Conservation (phyloP, 23 tunicate species). For the Trididemnum nubilum region DNA sequence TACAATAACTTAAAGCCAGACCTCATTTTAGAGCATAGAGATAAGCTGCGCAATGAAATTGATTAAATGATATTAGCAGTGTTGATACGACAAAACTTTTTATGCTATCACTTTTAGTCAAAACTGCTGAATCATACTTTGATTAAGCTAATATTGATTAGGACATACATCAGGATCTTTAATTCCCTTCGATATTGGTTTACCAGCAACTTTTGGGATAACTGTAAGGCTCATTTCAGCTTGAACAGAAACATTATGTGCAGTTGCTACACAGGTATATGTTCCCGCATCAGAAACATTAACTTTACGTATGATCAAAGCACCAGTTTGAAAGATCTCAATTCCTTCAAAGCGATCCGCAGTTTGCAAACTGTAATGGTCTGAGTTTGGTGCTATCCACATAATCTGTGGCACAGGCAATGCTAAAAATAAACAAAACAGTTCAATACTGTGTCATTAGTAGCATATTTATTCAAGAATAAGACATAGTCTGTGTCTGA, state of each 20-base stretch:
- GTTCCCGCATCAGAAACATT: conserved; percentile 46
- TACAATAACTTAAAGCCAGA: too few relatives aligned
- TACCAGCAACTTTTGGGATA: too few relatives aligned
- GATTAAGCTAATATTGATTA: too few relatives aligned
- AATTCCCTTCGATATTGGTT: too few relatives aligned
- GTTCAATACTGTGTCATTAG: too few relatives aligned
- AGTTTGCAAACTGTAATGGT: conserved; percentile 76
- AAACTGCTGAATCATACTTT: too few relatives aligned
- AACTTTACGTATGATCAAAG: conserved; percentile 61
- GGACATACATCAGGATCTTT: too few relatives aligned
- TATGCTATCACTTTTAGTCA: too few relatives aligned
- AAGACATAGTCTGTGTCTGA: not conserved
- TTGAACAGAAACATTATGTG: conserved; percentile 32
- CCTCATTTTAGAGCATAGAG: too few relatives aligned
- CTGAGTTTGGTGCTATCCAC: conserved; percentile 95
- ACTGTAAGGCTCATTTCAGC: conserved; percentile 15
- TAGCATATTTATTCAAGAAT: not conserved
- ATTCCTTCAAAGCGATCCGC: conserved; percentile 93
- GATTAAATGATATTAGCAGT: too few relatives aligned
- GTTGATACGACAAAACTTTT: too few relatives aligned
- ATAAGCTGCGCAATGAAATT: too few relatives aligned
- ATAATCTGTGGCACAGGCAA: conserved; percentile 59
- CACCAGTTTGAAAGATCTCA: conserved; percentile 69
- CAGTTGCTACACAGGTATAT: conserved; percentile 70
- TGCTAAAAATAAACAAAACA: not conserved